phyloP scores from a whole-genome alignment of 1,140 invertebrate genomes.

The Drosophila sp. region DNA sequence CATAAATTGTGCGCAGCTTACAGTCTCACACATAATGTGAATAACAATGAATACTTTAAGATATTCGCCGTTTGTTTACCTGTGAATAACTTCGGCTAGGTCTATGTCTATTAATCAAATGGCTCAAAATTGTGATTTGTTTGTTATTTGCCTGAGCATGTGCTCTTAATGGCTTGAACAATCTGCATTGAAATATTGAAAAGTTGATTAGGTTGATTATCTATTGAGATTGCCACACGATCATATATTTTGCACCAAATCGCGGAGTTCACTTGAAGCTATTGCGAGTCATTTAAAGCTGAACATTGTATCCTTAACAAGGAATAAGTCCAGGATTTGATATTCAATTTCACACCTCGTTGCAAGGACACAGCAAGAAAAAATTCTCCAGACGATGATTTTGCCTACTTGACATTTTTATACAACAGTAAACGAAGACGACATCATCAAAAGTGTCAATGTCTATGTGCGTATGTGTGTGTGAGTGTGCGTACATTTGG shows the following conservation, averaged over 20 bases:
- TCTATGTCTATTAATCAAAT: conserved; percentile 30
- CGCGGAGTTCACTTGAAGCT: neutral
- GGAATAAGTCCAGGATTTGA: conserved; percentile 39
- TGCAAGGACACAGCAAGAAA: conserved; percentile 54
- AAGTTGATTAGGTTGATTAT: conserved; percentile 4
- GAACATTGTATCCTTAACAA: neutral
- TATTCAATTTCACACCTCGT: conserved; percentile 78
- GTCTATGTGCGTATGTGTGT: conserved; percentile 22
- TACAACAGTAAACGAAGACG: conserved; percentile 26
- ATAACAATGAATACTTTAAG: conserved; percentile 35
- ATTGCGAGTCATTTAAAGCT: conserved; percentile 33
- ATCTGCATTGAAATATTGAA: neutral
- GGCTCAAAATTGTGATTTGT: conserved; percentile 33
- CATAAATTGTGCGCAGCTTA: conserved; percentile 57
- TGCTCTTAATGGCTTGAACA: neutral
- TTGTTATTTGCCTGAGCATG: neutral
- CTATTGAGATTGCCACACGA: neutral
- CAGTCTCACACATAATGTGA: conserved; percentile 5
- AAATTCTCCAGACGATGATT: conserved; percentile 37
- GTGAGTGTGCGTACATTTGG: conserved; percentile 40
- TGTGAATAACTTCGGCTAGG: neutral
- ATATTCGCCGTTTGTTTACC: conserved; percentile 5
- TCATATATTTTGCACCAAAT: too few relatives aligned
- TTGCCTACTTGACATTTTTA: conserved; percentile 47
- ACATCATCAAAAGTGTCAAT: conserved; percentile 58